phyloP scores from a whole-genome alignment of 2,113 vertebrate genomes.

The Zootoca vivipara region DNA sequence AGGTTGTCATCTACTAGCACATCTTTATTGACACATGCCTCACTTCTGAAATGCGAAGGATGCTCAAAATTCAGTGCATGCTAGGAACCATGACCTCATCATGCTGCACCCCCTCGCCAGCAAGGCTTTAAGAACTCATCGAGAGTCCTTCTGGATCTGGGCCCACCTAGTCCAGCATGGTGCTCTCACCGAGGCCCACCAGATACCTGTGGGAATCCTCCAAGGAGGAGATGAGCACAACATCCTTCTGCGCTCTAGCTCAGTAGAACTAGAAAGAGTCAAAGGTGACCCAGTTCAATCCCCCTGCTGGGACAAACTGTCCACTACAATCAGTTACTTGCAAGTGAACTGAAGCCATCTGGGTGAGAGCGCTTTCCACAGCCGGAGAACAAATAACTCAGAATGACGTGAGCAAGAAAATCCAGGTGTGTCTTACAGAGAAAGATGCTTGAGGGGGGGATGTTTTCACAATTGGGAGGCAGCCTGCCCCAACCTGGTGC shows the following conservation, averaged over 20 bases:
- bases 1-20: slow-evolving; percentile 1
- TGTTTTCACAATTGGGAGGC: too few species aligned
- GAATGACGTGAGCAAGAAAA: background rate
- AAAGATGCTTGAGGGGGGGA: background rate
- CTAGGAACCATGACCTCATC: background rate
- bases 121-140: background rate
- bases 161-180: too few species aligned
- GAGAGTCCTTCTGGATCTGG: too few species aligned
- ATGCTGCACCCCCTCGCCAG: too few species aligned
- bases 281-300: background rate
- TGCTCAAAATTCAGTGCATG: background rate
- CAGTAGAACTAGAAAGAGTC: background rate
- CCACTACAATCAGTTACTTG: background rate
- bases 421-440: background rate
- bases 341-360: background rate
- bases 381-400: background rate
- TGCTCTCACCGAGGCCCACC: too few species aligned
- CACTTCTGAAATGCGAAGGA: background rate
- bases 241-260: background rate
- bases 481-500: too few species aligned
- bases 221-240: too few species aligned
- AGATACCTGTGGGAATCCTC: too few species aligned
- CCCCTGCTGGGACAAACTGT: background rate
- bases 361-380: background rate
- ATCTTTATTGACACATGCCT: background rate